Base-by-base conservation (phyloP, 1,140 invertebrate genomes). In the Caenorhabditis tropicalis region DNA sequence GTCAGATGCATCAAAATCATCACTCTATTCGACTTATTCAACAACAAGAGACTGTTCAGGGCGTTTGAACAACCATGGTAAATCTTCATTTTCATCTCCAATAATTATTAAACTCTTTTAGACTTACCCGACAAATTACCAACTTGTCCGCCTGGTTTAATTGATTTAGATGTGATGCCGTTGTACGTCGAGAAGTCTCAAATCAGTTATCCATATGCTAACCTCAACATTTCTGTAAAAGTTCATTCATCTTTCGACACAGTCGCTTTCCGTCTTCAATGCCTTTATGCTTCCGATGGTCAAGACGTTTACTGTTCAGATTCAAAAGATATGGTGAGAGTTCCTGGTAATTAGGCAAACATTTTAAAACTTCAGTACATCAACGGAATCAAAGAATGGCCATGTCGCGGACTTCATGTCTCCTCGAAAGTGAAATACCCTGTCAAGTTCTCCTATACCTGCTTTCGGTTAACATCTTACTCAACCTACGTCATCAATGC, bases 401-500 rank as follows among this genome's bases (percentile, higher is more conserved):
- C 85, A 10, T 86, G 85, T 58, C 82, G 85, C 1, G 53, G 49
- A 21, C 15, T 86, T 5, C 31, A 49, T 60, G 24, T 29, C n/a
- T 81, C 70, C n/a, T 19, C 27, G 2, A 29, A 15, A 33, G 56
- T 74, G 9, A 16, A 83, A 16, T 43, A 53, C 53, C 51, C 21
- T 16, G 88, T 36, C 33, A 87, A 56, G 46, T 89, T 39, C 84
- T 86, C 43, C 51, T 86, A 88, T 79, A 43, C 56, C 0, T 90
- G 89, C 65, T 90, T 91, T 49, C 87, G 86, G 21, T 49, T 90
- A 36, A 90, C 86, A 27, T 74, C 88, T 31, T 48, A 85, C 4
- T 90, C 89, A 15, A 86, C 88, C 53, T 90, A 90, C 79, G 31
- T 27, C 24, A 51, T 89, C 27, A 89, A 90, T 81, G 84, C 90